Percentiles rank a stretch among this genome's conserved stretches.
Evolutionary conservation across 2,888 invertebrate species (phyloP).

Genomic region (Nipponacmea schrenckii): DNA sequence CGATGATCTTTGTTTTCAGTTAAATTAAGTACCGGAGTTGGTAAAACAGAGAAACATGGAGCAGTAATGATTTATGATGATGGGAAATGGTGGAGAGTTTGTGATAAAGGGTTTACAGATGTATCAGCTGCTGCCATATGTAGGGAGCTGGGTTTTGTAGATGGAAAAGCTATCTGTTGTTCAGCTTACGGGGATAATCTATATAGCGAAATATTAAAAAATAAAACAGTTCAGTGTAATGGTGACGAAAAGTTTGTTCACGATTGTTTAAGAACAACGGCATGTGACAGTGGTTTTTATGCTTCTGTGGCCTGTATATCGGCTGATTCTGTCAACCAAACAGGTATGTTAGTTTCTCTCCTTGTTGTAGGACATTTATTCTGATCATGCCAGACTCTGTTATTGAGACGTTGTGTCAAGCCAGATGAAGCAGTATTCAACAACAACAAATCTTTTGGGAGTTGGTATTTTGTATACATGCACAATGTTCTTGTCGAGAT

Average conservation of each 20-base stretch:
- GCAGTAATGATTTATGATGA: conserved; percentile 45
- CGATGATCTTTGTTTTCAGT: conserved; percentile 34
- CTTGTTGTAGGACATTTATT: too few relatives aligned
- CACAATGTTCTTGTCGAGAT: too few relatives aligned
- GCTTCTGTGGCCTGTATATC: conserved; percentile 52
- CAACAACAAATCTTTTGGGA: too few relatives aligned
- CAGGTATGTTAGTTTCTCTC: conserved; percentile 14
- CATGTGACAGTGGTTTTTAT: conserved; percentile 42
- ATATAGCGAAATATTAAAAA: conserved; percentile 32
- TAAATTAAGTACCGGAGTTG: conserved; percentile 42
- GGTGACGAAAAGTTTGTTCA: conserved; percentile 44
- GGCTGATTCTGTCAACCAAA: conserved; percentile 4
- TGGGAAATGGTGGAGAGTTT: conserved; percentile 49
- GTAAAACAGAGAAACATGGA: conserved; percentile 41
- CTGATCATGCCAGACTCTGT: too few relatives aligned
- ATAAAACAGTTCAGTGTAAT: conserved; percentile 69
- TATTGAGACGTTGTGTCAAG: too few relatives aligned
- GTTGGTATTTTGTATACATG: too few relatives aligned
- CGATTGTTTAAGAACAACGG: conserved; percentile 42
- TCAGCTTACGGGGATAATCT: conserved; percentile 41
- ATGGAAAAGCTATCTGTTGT: conserved; percentile 54
- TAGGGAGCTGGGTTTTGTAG: conserved; percentile 48
- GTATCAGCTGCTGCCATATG: conserved; percentile 50
- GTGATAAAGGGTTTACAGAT: conserved; percentile 56
- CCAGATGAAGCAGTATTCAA: too few relatives aligned